A percentile compares a stretch with the other conserved stretches of the same genome.
These are phyloP conservation scores for Pantherophis guttatus DNA, from an alignment of 2,113 vertebrate species.

Conservation along the genomic window DNA sequence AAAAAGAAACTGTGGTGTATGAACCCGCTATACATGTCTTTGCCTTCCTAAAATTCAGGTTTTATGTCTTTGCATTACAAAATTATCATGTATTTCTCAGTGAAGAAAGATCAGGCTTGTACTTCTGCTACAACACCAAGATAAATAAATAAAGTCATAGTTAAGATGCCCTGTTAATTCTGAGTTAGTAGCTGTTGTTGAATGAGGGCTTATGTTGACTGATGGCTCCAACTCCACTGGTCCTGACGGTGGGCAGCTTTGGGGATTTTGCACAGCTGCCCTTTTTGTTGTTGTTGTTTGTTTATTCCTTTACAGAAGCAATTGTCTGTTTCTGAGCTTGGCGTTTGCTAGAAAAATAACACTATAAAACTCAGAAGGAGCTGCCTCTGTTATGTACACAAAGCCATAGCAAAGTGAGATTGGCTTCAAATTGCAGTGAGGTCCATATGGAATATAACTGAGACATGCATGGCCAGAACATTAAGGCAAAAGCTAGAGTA, in stretches of 20 bases:
- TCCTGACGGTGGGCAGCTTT: background rate
- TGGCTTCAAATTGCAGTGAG: background rate
- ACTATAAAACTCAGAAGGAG: background rate
- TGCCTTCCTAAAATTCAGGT: background rate
- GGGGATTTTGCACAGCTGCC: background rate
- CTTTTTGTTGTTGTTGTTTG: too few species aligned
- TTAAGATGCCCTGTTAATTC: background rate
- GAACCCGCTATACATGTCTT: background rate
- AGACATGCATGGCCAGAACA: background rate
- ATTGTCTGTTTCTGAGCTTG: constrained; percentile 6
- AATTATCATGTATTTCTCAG: background rate
- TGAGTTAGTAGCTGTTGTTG: background rate
- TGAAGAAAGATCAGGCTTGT: background rate
- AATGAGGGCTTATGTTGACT: background rate
- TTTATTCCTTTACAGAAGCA: rapidly evolving
- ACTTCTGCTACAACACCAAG: background rate
- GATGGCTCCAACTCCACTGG: too few species aligned
- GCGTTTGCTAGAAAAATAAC: constrained; percentile 6
- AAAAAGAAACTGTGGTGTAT: background rate
- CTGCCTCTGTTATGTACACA: background rate
- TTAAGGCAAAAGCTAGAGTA: background rate
- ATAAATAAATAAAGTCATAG: background rate
- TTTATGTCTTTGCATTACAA: background rate
- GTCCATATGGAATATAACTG: background rate
- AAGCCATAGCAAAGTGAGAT: background rate